Conservation (phyloP, 2,888 invertebrate genomes). For the Hyposoter didymator region DNA sequence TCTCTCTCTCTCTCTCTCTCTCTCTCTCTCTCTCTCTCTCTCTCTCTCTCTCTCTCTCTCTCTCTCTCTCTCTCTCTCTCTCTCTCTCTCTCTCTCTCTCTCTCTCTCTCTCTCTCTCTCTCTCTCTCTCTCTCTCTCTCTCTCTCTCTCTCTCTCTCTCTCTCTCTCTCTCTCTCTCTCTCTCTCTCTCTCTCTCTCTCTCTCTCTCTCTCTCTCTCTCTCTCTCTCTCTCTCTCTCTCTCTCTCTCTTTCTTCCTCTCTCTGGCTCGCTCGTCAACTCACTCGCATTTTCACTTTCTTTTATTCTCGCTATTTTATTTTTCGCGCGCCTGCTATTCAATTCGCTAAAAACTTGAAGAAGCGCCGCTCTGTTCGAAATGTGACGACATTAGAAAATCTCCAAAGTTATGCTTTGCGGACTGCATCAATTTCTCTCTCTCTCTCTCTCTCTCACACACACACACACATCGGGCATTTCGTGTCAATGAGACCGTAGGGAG, state of each 20-base stretch:
- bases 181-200: neutral
- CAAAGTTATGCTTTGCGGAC: constrained; percentile 9
- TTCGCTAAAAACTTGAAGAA: constrained; percentile 50
- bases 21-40: neutral
- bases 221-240: neutral
- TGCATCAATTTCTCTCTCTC: neutral
- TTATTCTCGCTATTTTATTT: constrained; percentile 34
- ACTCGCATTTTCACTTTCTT: constrained; percentile 18
- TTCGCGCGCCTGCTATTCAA: constrained; percentile 41
- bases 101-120: neutral
- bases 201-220: constrained; percentile 9
- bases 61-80: constrained; percentile 1
- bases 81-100: neutral
- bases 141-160: neutral
- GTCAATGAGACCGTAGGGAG: neutral
- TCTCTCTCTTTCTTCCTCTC: neutral
- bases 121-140: neutral
- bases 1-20: constrained; percentile 10
- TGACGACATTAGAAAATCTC: constrained; percentile 22
- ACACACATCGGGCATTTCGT: neutral
- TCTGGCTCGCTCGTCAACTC: constrained; percentile 10
- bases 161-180: constrained; percentile 5
- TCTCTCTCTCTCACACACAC: too few species aligned
- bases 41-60: neutral
- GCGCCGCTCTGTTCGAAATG: constrained; percentile 11